These are phyloP conservation scores for Amiota mariae DNA, from an alignment of 2,888 invertebrate genomes.

Conservation along the genomic window DNA sequence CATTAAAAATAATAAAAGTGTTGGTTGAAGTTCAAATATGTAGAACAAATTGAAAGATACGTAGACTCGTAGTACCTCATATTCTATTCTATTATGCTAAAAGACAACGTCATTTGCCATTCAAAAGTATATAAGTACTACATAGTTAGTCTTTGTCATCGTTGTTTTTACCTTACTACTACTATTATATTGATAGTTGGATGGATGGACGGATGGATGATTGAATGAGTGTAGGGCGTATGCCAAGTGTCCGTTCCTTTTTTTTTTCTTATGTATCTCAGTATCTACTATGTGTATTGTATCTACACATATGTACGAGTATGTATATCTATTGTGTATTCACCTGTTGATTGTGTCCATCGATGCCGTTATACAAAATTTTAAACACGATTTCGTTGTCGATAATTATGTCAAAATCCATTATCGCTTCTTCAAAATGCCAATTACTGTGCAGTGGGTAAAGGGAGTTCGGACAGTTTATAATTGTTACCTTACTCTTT, in stretches of 20 bases:
- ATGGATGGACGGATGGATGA: background rate
- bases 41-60: constrained; percentile 16
- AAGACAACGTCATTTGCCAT: background rate
- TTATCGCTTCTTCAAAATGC: constrained; percentile 13
- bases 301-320: background rate
- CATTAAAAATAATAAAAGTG: constrained; percentile 9
- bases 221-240: background rate
- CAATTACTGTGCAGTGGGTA: background rate
- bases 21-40: constrained; percentile 24
- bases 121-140: too few relatives aligned
- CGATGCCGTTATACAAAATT: constrained; percentile 8
- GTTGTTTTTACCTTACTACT: background rate
- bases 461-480: background rate
- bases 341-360: background rate
- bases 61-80: background rate
- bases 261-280: background rate
- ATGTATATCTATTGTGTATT: background rate
- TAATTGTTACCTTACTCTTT: background rate
- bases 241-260: background rate
- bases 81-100: too few relatives aligned
- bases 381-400: constrained; percentile 17
- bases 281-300: too few relatives aligned
- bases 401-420: constrained; percentile 22
- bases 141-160: background rate
- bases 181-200: background rate